Evolutionary conservation across 30 jellyfish, hydroid and myxozoan species (phyloP), one percentile per base, ranked within the genome.

Genomic region (Cassiopea xamachana): DNA sequence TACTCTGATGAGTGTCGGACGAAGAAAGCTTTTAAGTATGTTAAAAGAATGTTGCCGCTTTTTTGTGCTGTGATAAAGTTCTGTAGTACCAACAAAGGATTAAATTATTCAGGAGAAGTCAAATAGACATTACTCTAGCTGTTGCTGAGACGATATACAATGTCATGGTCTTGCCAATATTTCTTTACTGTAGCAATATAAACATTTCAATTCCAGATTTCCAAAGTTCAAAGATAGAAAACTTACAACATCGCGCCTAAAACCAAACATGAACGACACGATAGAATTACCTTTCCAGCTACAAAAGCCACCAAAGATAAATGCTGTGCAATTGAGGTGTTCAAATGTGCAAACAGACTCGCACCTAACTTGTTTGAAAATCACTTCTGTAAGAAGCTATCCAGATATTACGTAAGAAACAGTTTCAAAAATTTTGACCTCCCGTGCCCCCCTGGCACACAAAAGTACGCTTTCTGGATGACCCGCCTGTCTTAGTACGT

Each of bases 351-450:
- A 75, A 2, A 73, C 72, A 45, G 85, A 47, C 48, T 47, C 62
- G 59, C 82, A 73, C 62, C 59, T 15, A 73, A 39, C 60, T 39
- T 73, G 85, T 75, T 75, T 51, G 85, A n/a, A 51, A 75, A 75
- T 75, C 18, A 17, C 69, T 75, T 46, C 45, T 75, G 85, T 2
- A 75, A 48, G 47, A 0, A 27, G 39, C 39, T 27, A 27, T 27
- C 39, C 39, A 27, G 39, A 27, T 27, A 27, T 27, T 27, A 27
- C 39, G 39, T 27, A 27, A 27, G 39, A 27, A 27, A 27, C 39
- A 27, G 0, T 27, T 27, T 27, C 39, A 27, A 27, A 27, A 27
- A 27, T 27, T 27, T 27, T 27, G 39, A 27, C 39, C 0, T 27
- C 39, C 39, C 39, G 39, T 27, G 39, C 39, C 39, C 39, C 39